A percentile compares a stretch with the other conserved stretches of the same genome.
Evolutionary conservation across 1,140 invertebrate species (phyloP).

Genomic region (Zaprionus ghesquierei): DNA sequence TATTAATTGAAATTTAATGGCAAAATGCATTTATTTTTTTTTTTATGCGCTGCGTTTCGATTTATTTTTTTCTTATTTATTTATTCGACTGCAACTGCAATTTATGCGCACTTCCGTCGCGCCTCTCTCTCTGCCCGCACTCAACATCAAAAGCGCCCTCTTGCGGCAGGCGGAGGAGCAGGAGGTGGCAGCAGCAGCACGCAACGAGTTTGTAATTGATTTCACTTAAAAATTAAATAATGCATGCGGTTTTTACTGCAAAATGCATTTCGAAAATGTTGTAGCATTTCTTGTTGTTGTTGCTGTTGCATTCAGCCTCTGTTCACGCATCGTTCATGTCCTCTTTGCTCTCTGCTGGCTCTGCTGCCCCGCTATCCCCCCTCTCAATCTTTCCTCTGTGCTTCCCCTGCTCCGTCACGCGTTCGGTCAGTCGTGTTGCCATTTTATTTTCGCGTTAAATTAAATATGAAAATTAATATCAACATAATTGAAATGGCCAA

Average conservation of each 20-base stretch:
- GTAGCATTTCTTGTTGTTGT: slow-evolving; percentile 5
- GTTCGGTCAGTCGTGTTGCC: slow-evolving; percentile 30
- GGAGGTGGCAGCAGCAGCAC: background rate
- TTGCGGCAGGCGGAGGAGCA: background rate
- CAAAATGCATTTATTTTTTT: slow-evolving; percentile 53
- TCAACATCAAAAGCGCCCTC: slow-evolving; percentile 68
- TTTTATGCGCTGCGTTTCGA: background rate
- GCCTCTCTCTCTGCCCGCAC: slow-evolving; percentile 39
- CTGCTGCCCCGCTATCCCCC: background rate
- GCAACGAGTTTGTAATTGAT: slow-evolving; percentile 76
- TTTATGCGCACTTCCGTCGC: slow-evolving; percentile 77
- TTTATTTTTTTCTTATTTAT: slow-evolving; percentile 60
- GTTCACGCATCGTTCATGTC: slow-evolving; percentile 1
- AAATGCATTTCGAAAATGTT: slow-evolving; percentile 73
- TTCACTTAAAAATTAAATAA: slow-evolving; percentile 82
- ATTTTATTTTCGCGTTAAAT: slow-evolving; percentile 68
- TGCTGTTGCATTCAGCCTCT: background rate
- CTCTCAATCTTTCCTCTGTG: slow-evolving; percentile 5
- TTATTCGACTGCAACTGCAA: slow-evolving; percentile 75
- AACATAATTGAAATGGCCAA: slow-evolving; percentile 76
- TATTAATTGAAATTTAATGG: slow-evolving; percentile 82
- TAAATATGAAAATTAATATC: slow-evolving; percentile 81
- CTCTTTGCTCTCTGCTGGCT: background rate
- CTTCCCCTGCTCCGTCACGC: background rate
- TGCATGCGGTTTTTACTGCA: slow-evolving; percentile 79